Conservation (phyloP, 1,140 invertebrate genomes). For the Pseudomyrmex dendroicus region DNA sequence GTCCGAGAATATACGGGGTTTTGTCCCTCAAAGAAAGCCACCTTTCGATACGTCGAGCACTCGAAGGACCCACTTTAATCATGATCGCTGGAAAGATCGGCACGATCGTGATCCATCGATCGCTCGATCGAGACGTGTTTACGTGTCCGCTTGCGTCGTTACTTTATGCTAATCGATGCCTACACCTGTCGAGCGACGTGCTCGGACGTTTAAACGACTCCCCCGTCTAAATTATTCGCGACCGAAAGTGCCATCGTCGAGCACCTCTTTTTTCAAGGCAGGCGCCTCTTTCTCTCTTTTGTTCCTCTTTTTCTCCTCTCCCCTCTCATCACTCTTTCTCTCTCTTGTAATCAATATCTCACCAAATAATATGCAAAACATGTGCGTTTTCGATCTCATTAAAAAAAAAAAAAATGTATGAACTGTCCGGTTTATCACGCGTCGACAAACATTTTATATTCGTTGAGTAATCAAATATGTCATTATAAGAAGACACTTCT, state of each 20-base stretch:
- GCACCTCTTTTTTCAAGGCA: constrained; percentile 57
- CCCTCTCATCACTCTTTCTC: neutral
- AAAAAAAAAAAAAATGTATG: constrained; percentile 21
- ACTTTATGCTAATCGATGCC: constrained; percentile 77
- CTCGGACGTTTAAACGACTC: constrained; percentile 73
- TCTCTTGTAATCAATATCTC: constrained; percentile 26
- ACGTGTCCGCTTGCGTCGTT: constrained; percentile 73
- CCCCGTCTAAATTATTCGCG: constrained; percentile 74
- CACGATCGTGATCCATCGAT: constrained; percentile 74
- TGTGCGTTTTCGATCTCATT: constrained; percentile 38
- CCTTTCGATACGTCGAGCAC: constrained; percentile 65
- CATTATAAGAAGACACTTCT: neutral
- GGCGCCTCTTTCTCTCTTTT: constrained; percentile 41
- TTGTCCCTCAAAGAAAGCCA: constrained; percentile 71
- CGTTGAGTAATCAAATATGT: neutral
- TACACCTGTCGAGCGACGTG: constrained; percentile 76
- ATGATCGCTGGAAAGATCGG: constrained; percentile 72
- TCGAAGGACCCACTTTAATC: constrained; percentile 73
- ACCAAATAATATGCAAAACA: constrained; percentile 45
- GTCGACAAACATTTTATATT: constrained; percentile 7
- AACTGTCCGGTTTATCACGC: constrained; percentile 24
- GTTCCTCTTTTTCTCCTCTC: too few species aligned
- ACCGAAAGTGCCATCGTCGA: constrained; percentile 63
- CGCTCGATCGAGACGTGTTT: constrained; percentile 71
- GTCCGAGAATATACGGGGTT: constrained; percentile 63